Evolutionary conservation across 1,140 invertebrate genomes (phyloP), one percentile per base, ranked within the genome.

Genomic region (Helicoverpa armigera): DNA sequence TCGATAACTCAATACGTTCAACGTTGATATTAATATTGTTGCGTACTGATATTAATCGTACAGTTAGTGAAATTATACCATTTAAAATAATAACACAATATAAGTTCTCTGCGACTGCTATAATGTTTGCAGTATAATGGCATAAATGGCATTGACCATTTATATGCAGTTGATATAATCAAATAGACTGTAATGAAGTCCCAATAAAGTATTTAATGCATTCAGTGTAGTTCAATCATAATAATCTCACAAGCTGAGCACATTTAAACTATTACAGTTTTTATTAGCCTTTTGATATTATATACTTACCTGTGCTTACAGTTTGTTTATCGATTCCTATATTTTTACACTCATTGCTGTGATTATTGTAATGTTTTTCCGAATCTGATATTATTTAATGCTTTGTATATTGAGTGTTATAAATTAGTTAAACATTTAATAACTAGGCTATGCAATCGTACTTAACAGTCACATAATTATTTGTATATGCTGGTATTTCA

Each of bases 171-270:
- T 51, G n/a, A 67, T 12, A 13, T 10, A 48, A 29, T 10, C 29
- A 51, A 48, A 51, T 50, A 16, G 16, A 70, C 16, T 43, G 50
- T 54, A 23, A 54, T 31, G 53, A 54, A 72, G 12, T 75, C 18
- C 56, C 56, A 29, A 50, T 75, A 43, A 43, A 50, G 58, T 61
- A 50, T 35, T 60, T 58, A 43, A 78, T 63, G 50, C 61, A 65
- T 67, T 67, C 61, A 78, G 61, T 77, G 60, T 78, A 67, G 23
- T 74, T 16, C 43, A 58, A 67, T 78, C 51, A 43, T 67, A 67
- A 67, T 48, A 78, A 78, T 78, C 75, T 65, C 58, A 50, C 16
- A 60, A 50, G 4, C 12, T 13, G 5, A 14, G 56, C 35, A 51
- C 58, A 63, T 18, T 14, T 51, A 23, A 43, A 53, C 18, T 60